Evolutionary conservation across 1,140 invertebrate species (phyloP).

Genomic region (Vollenhovia emeryi): DNA sequence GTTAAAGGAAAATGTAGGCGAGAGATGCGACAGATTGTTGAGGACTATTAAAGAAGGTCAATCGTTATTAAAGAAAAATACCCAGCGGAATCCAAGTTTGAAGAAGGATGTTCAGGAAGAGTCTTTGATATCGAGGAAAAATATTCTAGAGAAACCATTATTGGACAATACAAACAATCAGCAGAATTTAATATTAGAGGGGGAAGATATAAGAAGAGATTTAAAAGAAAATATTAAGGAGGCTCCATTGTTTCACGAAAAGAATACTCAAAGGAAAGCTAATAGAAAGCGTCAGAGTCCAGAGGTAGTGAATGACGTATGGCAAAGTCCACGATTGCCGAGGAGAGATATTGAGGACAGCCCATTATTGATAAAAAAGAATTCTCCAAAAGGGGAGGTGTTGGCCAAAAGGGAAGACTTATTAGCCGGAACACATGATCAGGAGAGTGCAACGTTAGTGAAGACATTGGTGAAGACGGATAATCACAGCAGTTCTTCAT

Average conservation of each 20-base stretch:
- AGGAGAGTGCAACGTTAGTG: not conserved
- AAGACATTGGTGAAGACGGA: constrained; percentile 64
- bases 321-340: not conserved
- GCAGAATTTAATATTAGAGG: not conserved
- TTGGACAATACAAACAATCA: not conserved
- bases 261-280: not conserved
- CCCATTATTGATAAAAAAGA: not conserved
- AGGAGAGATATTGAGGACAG: not conserved
- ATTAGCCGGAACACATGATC: not conserved
- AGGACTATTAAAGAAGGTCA: constrained; percentile 74
- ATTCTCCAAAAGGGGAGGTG: not conserved
- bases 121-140: constrained; percentile 34
- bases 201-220: not conserved
- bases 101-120: not conserved
- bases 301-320: not conserved
- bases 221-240: constrained; percentile 6
- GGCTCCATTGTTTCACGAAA: not conserved
- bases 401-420: not conserved
- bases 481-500: constrained; percentile 70
- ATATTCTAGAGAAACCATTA: constrained; percentile 18
- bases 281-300: not conserved
- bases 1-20: constrained; percentile 72
- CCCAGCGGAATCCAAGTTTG: not conserved
- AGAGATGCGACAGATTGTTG: constrained; percentile 74
- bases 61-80: not conserved